Conservation (phyloP, 2,797 vertebrate genomes). For the Spondyliosoma cantharus region DNA sequence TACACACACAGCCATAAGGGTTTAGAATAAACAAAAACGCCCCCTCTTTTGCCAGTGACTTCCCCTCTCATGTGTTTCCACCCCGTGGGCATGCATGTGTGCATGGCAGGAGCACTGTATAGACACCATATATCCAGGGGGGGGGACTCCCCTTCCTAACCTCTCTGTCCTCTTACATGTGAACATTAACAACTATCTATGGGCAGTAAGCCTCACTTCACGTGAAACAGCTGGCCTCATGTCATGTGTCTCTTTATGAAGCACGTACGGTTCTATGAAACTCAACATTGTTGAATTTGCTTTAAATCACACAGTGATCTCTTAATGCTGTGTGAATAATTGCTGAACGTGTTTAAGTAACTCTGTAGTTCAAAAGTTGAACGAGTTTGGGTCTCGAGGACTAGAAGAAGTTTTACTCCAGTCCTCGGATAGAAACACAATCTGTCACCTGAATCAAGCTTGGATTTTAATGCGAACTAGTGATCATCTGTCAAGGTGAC, state of each 20-base stretch:
- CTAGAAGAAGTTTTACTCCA: conserved; percentile 9
- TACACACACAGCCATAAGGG: conserved; percentile 37
- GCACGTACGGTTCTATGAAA: neutral
- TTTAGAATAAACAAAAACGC: conserved; percentile 54
- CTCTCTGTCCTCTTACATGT: conserved; percentile 44
- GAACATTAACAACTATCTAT: conserved; percentile 57
- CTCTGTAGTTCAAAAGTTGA: neutral
- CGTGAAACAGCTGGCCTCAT: conserved; percentile 61
- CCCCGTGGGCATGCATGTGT: conserved; percentile 38
- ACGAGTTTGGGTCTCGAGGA: neutral
- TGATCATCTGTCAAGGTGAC: conserved; percentile 32
- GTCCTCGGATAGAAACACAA: conserved; percentile 27
- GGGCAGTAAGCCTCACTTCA: conserved; percentile 57
- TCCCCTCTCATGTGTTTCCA: conserved; percentile 49
- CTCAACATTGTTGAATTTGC: conserved; percentile 3
- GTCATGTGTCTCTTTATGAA: conserved; percentile 43
- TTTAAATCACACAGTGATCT: conserved; percentile 4
- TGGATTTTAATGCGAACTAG: conserved; percentile 46
- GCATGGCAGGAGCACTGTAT: conserved; percentile 36
- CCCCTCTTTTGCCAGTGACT: conserved; percentile 41
- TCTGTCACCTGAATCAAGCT: conserved; percentile 11
- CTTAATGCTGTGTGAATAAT: neutral
- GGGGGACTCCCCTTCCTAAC: conserved; percentile 13
- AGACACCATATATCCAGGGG: conserved; percentile 32
- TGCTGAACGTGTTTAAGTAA: too few species aligned